Evolutionary conservation across 2,113 vertebrate species (phyloP), one percentile per base, ranked within the genome.

Genomic region (Sapajus apella): DNA sequence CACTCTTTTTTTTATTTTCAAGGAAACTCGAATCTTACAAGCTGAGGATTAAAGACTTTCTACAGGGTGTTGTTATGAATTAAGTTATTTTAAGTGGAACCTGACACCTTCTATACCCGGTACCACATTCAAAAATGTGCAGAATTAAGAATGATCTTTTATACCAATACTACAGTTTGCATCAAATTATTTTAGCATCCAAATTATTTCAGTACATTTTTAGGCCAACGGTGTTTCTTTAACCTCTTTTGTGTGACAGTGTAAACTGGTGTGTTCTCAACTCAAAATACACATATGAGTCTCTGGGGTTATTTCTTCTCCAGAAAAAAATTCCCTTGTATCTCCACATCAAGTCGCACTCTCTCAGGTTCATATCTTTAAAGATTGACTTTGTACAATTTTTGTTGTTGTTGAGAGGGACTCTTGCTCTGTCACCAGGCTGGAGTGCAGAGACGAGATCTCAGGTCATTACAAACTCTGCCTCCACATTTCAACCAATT

Each of bases 71-170:
- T 87, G 17, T 35, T 76, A 70, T 23, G 8, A 55, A 75, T 58
- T 66, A 66, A 80, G 6, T 82, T 94, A 37, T 94, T 94, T 77
- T 35, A 77, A 72, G 87, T 37, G 10, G 50, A 97, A 87, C 7
- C 30, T 79, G 25, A 91, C 14, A 68, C 73, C 79, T 77, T 87
- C 70, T 87, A 43, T 80, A 52, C 4, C 52, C 52, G 73, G 16
- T 32, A 79, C 7, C 43, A 72, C 66, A 85, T 81, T 94, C 45
- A 70, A 89, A 91, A 73, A 40, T 56, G 43, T 80, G 76, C 55
- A 56, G 50, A 81, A 80, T 84, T 37, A 84, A 95, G 40, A 83
- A 35, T 55, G 25, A 8, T 45, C 30, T 76, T 75, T 58, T 43
- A 87, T 16, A 43, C 2, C 64, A 23, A 18, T 32, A 55, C 52